Percentiles rank a stretch among this genome's conserved stretches.
phyloP scores from a whole-genome alignment of 2,888 invertebrate species.

The Malthinus flaveolus region DNA sequence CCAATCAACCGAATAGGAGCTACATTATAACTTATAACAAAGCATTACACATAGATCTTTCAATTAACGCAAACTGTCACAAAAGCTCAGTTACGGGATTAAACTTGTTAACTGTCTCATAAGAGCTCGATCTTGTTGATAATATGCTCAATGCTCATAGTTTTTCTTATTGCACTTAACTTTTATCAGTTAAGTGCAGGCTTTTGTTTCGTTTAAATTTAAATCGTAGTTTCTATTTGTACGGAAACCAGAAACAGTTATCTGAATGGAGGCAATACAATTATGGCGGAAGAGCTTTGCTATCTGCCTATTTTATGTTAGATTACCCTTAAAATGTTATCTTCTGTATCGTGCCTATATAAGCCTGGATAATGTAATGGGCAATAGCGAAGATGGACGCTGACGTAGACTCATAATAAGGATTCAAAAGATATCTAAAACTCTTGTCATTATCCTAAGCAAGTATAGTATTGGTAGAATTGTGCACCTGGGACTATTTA shows the following conservation, averaged over 20 bases:
- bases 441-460: constrained; percentile 32
- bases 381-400: constrained; percentile 31
- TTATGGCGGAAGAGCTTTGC: constrained; percentile 37
- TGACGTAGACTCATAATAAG: constrained; percentile 29
- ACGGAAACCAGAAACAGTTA: constrained; percentile 23
- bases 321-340: constrained; percentile 26
- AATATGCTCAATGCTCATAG: too few relatives aligned
- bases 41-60: too few relatives aligned
- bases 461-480: constrained; percentile 27
- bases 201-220: too few relatives aligned
- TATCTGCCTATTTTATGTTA: constrained; percentile 33
- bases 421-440: constrained; percentile 21
- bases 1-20: too few relatives aligned
- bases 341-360: constrained; percentile 25
- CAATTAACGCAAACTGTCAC: too few relatives aligned
- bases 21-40: too few relatives aligned
- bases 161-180: too few relatives aligned
- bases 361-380: constrained; percentile 30
- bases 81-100: too few relatives aligned
- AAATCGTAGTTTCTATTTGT: too few relatives aligned
- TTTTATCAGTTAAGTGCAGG: too few relatives aligned
- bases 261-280: constrained; percentile 37
- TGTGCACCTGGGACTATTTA: constrained; percentile 24
- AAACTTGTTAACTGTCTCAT: too few relatives aligned
- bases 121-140: too few relatives aligned